Evolutionary conservation across 1,140 invertebrate genomes (phyloP).

Genomic region (Bicyclus anynana): DNA sequence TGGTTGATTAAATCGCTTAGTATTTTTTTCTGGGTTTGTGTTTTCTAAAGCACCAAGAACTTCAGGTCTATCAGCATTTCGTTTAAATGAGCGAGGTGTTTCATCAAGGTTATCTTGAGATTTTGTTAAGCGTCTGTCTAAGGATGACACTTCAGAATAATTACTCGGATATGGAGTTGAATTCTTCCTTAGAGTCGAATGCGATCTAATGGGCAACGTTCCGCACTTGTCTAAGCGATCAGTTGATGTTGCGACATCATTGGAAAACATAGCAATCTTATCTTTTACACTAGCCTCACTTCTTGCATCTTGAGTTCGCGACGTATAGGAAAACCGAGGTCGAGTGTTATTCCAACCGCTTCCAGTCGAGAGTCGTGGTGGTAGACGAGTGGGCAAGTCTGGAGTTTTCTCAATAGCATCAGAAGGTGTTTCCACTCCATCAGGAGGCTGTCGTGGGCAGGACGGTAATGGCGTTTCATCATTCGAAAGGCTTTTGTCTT

Average conservation of each 20-base stretch:
- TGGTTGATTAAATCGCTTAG: constrained; percentile 32
- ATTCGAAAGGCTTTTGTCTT: constrained; percentile 71
- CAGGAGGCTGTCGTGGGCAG: constrained; percentile 87
- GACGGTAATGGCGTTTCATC: constrained; percentile 69
- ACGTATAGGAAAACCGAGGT: constrained; percentile 59
- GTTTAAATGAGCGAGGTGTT: constrained; percentile 54
- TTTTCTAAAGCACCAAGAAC: constrained; percentile 57
- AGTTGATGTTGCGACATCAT: constrained; percentile 69
- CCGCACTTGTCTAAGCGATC: constrained; percentile 69
- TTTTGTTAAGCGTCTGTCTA: constrained; percentile 66
- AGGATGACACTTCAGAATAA: constrained; percentile 54
- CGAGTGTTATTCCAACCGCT: constrained; percentile 50
- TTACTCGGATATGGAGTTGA: constrained; percentile 43
- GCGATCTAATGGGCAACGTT: constrained; percentile 65
- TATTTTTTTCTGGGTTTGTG: constrained; percentile 32
- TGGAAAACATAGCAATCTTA: constrained; percentile 93
- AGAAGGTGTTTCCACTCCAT: constrained; percentile 91
- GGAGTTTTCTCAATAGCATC: constrained; percentile 82
- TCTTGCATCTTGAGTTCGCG: constrained; percentile 83
- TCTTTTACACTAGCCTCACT: constrained; percentile 89
- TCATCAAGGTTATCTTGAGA: constrained; percentile 72
- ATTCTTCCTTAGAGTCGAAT: constrained; percentile 59
- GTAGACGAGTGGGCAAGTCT: constrained; percentile 50
- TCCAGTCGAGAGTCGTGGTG: constrained; percentile 47
- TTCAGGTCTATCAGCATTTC: constrained; percentile 59